phyloP scores from a whole-genome alignment of 2,888 invertebrate species.

The Drosophila leonis region DNA sequence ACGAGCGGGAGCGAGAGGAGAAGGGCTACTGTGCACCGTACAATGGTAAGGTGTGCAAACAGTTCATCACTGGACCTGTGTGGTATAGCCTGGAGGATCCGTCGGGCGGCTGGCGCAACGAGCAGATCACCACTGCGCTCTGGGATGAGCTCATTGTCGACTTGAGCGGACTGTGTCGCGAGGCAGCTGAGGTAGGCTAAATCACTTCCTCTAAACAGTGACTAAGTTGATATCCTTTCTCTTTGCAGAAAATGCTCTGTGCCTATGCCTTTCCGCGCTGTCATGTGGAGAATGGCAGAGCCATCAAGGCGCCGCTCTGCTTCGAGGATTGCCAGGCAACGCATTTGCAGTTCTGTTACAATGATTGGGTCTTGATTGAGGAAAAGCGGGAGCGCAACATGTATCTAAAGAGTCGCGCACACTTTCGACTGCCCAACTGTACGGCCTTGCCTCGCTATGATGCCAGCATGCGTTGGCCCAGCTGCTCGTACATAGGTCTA shows the following conservation, averaged over 20 bases:
- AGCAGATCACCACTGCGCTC: slow-evolving; percentile 92
- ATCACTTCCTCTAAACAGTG: too few relatives aligned
- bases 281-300: slow-evolving; percentile 88
- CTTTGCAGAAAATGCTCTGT: slow-evolving; percentile 92
- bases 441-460: slow-evolving; percentile 91
- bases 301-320: slow-evolving; percentile 92
- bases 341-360: slow-evolving; percentile 95
- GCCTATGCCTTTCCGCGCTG: slow-evolving; percentile 97
- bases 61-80: slow-evolving; percentile 89
- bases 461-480: slow-evolving; percentile 87
- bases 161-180: slow-evolving; percentile 93
- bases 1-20: slow-evolving; percentile 66
- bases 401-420: slow-evolving; percentile 92
- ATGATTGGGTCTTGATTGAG: slow-evolving; percentile 96
- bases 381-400: slow-evolving; percentile 93
- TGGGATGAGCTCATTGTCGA: slow-evolving; percentile 94
- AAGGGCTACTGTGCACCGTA: slow-evolving; percentile 94
- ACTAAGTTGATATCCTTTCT: background rate
- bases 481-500: slow-evolving; percentile 94
- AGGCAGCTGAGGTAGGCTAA: slow-evolving; percentile 91
- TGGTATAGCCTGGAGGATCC: slow-evolving; percentile 91
- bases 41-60: slow-evolving; percentile 93
- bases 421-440: slow-evolving; percentile 95
- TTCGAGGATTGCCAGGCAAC: slow-evolving; percentile 97
- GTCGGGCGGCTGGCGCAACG: slow-evolving; percentile 91